These are phyloP conservation scores for Spodoptera picta DNA, from an alignment of 2,888 invertebrate genomes.

Conservation along the genomic window DNA sequence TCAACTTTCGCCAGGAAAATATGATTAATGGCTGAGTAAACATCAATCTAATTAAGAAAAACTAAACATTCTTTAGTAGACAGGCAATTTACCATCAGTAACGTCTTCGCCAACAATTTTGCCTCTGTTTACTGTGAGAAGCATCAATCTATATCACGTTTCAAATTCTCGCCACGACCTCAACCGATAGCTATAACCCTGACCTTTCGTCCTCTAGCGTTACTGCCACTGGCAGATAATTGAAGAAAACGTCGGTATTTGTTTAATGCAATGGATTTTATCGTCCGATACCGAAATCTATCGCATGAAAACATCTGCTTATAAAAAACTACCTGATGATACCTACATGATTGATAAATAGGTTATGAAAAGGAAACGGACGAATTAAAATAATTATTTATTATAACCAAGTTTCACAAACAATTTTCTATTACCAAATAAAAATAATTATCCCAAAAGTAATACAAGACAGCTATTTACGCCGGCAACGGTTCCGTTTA, in stretches of 20 bases:
- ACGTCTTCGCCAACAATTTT: conserved; percentile 39
- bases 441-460: conserved; percentile 27
- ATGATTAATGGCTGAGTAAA: conserved; percentile 41
- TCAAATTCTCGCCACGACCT: conserved; percentile 41
- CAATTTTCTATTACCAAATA: background rate
- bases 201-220: conserved; percentile 32
- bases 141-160: conserved; percentile 57
- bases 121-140: conserved; percentile 49
- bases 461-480: conserved; percentile 28
- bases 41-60: conserved; percentile 44
- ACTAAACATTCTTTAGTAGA: conserved; percentile 40
- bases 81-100: conserved; percentile 21
- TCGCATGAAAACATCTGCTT: no score
- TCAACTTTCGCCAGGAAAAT: conserved; percentile 8
- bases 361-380: no score
- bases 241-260: conserved; percentile 8
- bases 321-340: no score
- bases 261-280: no score
- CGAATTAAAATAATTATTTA: no score
- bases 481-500: conserved; percentile 34
- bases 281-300: no score
- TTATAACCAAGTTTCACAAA: background rate
- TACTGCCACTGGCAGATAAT: conserved; percentile 7
- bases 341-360: no score
- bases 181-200: conserved; percentile 28